A percentile compares a stretch with the other conserved stretches of the same genome.
These are phyloP conservation scores for Vanessa tameamea DNA, from an alignment of 1,140 invertebrate species.

Conservation along the genomic window DNA sequence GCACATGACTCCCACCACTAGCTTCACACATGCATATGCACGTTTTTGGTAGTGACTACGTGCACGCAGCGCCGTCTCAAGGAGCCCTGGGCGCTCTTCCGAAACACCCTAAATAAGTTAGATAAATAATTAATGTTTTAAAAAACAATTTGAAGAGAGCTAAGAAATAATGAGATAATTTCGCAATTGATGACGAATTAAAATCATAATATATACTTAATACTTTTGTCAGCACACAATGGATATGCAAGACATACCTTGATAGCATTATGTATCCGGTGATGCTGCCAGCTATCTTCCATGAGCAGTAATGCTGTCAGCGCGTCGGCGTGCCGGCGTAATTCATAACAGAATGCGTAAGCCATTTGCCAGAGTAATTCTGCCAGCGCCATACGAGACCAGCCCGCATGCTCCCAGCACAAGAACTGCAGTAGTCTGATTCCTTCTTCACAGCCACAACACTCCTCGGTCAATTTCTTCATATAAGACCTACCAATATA, in stretches of 20 bases:
- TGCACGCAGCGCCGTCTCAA: conserved; percentile 95
- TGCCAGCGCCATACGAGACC: conserved; percentile 92
- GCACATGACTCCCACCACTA: conserved; percentile 94
- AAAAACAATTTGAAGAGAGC: neutral
- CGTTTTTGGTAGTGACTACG: conserved; percentile 98
- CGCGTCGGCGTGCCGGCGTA: conserved; percentile 95
- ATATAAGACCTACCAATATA: conserved; percentile 84
- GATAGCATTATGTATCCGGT: conserved; percentile 94
- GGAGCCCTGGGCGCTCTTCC: conserved; percentile 94
- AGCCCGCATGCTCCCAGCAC: conserved; percentile 97
- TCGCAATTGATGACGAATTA: too few species aligned
- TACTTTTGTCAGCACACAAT: neutral
- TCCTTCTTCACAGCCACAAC: conserved; percentile 94
- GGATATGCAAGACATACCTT: conserved; percentile 80
- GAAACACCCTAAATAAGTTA: conserved; percentile 84
- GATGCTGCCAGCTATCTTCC: conserved; percentile 97
- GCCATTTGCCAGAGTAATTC: conserved; percentile 97
- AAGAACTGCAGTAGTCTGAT: conserved; percentile 94
- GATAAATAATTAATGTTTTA: neutral
- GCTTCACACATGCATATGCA: conserved; percentile 98
- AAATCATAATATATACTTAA: neutral
- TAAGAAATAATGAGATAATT: neutral
- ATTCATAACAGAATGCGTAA: conserved; percentile 96
- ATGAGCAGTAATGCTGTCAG: conserved; percentile 92
- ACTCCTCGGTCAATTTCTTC: conserved; percentile 97